Evolutionary conservation across 2,888 invertebrate genomes (phyloP).

Genomic region (Megaustenia siamemsis): DNA sequence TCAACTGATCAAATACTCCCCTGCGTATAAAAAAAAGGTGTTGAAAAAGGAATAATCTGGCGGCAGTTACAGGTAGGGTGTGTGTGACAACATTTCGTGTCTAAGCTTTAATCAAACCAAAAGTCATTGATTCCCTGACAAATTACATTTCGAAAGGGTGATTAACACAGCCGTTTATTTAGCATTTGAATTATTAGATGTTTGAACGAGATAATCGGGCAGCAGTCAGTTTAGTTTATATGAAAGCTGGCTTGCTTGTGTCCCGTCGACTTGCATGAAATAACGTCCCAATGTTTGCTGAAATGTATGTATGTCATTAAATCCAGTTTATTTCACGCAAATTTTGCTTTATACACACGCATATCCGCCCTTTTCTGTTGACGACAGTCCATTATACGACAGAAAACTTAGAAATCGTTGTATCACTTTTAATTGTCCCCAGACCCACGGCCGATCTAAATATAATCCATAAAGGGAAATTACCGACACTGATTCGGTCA

Average conservation of each 20-base stretch:
- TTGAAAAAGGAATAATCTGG: background rate
- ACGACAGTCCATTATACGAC: conserved; percentile 45
- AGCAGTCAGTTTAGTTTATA: background rate
- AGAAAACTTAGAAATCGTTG: conserved; percentile 43
- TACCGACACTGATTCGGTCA: conserved; percentile 50
- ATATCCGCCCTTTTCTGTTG: conserved; percentile 47
- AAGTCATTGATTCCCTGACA: conserved; percentile 31
- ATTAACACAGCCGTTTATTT: conserved; percentile 31
- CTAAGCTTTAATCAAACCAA: background rate
- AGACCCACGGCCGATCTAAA: conserved; percentile 41
- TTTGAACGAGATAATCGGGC: conserved; percentile 34
- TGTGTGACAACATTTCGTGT: background rate
- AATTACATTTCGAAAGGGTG: conserved; percentile 34
- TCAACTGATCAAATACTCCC: background rate
- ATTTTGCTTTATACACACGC: conserved; percentile 36
- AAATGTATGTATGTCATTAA: conserved; percentile 35
- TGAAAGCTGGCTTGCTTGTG: background rate
- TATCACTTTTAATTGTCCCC: conserved; percentile 52
- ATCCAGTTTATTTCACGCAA: conserved; percentile 29
- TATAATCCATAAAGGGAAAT: conserved; percentile 53
- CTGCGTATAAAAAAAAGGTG: background rate
- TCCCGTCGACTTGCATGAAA: background rate
- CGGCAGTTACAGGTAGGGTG: background rate
- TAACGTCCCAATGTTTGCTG: background rate
- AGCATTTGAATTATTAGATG: conserved; percentile 44